Percentiles rank a stretch among this genome's conserved stretches.
These are phyloP conservation scores for Pseudomugil gertrudae DNA, from an alignment of 2,797 vertebrate genomes.

Conservation along the genomic window DNA sequence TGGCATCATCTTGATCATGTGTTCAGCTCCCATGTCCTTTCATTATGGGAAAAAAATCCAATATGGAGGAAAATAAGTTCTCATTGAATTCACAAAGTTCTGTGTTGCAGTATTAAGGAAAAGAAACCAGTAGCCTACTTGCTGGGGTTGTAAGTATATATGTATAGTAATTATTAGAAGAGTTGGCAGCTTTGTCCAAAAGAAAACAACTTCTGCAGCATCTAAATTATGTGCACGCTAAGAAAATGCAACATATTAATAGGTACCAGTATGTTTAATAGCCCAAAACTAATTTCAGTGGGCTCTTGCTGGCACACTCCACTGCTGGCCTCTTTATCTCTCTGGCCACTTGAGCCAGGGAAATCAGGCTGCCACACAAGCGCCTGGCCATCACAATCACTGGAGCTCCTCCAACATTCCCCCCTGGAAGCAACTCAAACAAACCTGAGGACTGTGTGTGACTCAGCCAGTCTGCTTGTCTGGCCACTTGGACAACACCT, in stretches of 20 bases:
- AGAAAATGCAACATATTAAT: constrained; percentile 13
- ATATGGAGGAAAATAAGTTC: too few relatives aligned
- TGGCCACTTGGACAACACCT: constrained; percentile 49
- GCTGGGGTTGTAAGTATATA: background rate
- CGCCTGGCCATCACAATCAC: constrained; percentile 76
- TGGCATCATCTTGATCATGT: constrained; percentile 26
- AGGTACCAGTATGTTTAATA: constrained; percentile 37
- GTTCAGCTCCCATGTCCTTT: background rate
- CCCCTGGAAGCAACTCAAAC: constrained; percentile 69
- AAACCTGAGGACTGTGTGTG: constrained; percentile 72
- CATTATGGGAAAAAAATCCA: background rate
- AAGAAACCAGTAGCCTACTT: background rate
- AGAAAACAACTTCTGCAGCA: constrained; percentile 1
- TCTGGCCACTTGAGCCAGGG: constrained; percentile 68
- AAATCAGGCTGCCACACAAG: constrained; percentile 65
- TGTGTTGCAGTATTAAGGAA: background rate
- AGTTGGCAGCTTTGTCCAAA: background rate
- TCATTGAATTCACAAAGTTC: constrained; percentile 2
- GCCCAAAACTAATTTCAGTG: constrained; percentile 4
- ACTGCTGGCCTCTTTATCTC: constrained; percentile 69
- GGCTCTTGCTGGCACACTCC: constrained; percentile 59
- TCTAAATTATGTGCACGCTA: constrained; percentile 10
- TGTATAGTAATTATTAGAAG: too few relatives aligned
- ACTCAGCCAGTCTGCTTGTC: constrained; percentile 73
- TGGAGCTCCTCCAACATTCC: constrained; percentile 81